These are phyloP conservation scores for Oxyruncus cristatus DNA, from an alignment of 2,113 vertebrate species.

Conservation along the genomic window DNA sequence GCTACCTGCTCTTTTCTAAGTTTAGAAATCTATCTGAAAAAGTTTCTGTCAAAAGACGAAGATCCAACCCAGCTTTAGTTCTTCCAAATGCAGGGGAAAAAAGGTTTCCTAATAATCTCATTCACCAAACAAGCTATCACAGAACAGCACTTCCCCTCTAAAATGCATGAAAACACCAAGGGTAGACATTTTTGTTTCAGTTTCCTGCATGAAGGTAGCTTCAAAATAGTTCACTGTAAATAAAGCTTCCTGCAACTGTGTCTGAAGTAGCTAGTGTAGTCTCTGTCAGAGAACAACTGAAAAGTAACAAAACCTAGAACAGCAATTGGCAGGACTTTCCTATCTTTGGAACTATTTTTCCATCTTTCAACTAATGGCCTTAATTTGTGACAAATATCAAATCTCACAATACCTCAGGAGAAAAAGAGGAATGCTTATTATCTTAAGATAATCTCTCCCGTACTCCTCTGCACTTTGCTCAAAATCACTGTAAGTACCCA, in stretches of 20 bases:
- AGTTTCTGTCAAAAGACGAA: background rate
- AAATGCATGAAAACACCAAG: background rate
- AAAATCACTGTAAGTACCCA: background rate
- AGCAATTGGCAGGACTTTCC: background rate
- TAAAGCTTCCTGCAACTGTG: background rate
- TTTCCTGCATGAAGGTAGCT: background rate
- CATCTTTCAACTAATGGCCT: background rate
- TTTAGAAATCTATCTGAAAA: background rate
- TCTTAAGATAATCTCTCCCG: background rate
- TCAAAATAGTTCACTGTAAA: background rate
- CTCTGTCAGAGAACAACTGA: background rate
- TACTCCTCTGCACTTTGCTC: background rate
- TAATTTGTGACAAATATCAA: background rate
- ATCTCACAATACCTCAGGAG: background rate
- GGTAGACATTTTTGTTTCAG: background rate
- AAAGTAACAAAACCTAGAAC: background rate
- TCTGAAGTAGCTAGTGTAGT: background rate
- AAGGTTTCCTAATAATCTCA: background rate
- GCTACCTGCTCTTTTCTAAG: background rate
- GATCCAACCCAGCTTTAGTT: background rate
- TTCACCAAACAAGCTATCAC: background rate
- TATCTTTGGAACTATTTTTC: background rate
- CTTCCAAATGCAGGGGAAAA: background rate
- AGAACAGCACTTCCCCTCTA: background rate
- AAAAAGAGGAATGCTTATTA: background rate